Base-by-base conservation (phyloP, 1,140 invertebrate species). In the Aporrectodea caliginosa region DNA sequence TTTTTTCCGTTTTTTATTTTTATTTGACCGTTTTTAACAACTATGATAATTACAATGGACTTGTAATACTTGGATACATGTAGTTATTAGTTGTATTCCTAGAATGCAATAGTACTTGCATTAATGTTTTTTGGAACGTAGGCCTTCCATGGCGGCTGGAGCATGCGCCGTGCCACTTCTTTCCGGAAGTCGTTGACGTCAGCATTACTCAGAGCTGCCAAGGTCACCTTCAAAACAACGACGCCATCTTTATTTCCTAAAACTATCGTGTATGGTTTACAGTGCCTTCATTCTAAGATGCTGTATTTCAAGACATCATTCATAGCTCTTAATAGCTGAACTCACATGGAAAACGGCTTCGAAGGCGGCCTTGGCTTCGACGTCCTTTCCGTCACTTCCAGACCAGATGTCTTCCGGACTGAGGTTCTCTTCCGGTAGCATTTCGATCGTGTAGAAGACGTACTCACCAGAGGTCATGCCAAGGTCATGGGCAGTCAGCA, bases 271-370 rank as follows among this genome's bases (percentile, higher is more conserved):
- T n/a, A n/a, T n/a, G n/a, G n/a, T n/a, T n/a, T n/a, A n/a, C n/a
- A n/a, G n/a, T n/a, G n/a, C n/a, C n/a, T n/a, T n/a, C n/a, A n/a
- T n/a, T n/a, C n/a, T n/a, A n/a, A n/a, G n/a, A n/a, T n/a, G n/a
- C n/a, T n/a, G n/a, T n/a, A n/a, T n/a, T n/a, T n/a, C n/a, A n/a
- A n/a, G 43, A 58, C 43, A 58, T 58, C 22, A 58, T 58, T 58
- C 22, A 58, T 58, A 58, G 22, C 43, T 58, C 6, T 58, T 58
- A n/a, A n/a, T n/a, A n/a, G n/a, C n/a, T n/a, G n/a, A 16, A 34
- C 73, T 79, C 22, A 81, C 80, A 29, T 78, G 80, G 69, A 81
- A 74, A n/a, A 81, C 76, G 29, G 80, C 80, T 75, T 79, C 72
- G 73, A 78, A 81, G 35, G 80, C 80, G 73, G 72, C 35, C 73